These are phyloP conservation scores for Leptinotarsa lineolata DNA, from an alignment of 1,140 invertebrate species.

Conservation along the genomic window DNA sequence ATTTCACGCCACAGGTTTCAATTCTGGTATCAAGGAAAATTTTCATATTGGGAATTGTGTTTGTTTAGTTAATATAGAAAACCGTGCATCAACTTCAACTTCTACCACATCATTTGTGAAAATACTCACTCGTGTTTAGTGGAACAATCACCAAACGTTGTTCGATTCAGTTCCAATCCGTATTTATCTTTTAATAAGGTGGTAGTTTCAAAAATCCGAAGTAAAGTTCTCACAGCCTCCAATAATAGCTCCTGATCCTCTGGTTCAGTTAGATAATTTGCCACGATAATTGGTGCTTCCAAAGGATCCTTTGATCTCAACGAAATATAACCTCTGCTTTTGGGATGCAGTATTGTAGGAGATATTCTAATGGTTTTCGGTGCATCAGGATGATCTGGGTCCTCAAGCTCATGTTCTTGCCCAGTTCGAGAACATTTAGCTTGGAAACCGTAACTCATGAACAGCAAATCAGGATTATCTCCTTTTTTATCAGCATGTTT, in stretches of 20 bases:
- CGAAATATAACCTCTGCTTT: constrained; percentile 31
- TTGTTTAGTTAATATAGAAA: too few relatives aligned
- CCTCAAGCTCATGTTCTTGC: constrained; percentile 51
- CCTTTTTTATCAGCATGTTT: constrained; percentile 57
- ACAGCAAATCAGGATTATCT: constrained; percentile 65
- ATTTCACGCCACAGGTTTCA: too few relatives aligned
- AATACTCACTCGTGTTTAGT: constrained; percentile 7
- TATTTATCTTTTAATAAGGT: constrained; percentile 43
- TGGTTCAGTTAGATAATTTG: constrained; percentile 58
- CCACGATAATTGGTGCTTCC: constrained; percentile 61
- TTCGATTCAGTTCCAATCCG: constrained; percentile 62
- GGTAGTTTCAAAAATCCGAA: constrained; percentile 34
- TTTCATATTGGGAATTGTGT: too few relatives aligned
- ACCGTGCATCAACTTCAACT: too few relatives aligned
- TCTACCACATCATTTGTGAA: too few relatives aligned
- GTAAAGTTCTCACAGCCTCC: constrained; percentile 45
- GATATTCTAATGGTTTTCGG: constrained; percentile 24
- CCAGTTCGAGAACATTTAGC: constrained; percentile 63
- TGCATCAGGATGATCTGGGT: constrained; percentile 58
- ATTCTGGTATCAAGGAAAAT: too few relatives aligned
- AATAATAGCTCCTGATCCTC: constrained; percentile 53
- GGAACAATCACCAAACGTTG: constrained; percentile 27
- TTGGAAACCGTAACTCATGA: constrained; percentile 68
- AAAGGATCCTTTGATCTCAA: constrained; percentile 58
- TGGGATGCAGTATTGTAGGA: constrained; percentile 27